Evolutionary conservation across 37 sponge, comb jelly and placozoan genomes (phyloP).

Genomic region (Chondrosia reniformis): DNA sequence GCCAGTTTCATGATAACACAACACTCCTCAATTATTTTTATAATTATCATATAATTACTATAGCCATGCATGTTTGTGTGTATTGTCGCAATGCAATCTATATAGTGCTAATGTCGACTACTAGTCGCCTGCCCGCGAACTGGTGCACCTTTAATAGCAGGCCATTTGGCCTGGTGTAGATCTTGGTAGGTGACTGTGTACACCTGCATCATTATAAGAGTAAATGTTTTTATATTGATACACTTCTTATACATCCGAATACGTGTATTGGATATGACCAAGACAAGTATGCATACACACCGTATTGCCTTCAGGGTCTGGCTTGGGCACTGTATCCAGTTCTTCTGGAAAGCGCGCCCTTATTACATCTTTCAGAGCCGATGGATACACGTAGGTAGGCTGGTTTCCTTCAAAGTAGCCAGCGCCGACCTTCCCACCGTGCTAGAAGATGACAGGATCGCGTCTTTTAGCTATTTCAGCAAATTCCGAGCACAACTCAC

Average conservation of each 20-base stretch:
- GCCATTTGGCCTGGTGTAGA: neutral
- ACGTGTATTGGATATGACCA: neutral
- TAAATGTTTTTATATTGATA: neutral
- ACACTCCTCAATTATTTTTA: no score
- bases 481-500: neutral
- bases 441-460: neutral
- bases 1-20: no score
- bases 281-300: neutral
- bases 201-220: neutral
- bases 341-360: neutral
- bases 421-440: neutral
- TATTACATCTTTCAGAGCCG: neutral
- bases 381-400: neutral
- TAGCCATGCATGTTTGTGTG: no score
- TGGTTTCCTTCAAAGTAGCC: neutral
- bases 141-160: neutral
- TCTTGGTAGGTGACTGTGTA: neutral
- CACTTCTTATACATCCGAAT: neutral
- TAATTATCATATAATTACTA: no score
- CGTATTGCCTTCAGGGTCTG: neutral
- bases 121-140: neutral
- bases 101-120: neutral
- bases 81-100: no score
- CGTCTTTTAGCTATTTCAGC: neutral
- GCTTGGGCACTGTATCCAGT: neutral